Conservation (phyloP, 2,113 vertebrate genomes). For the Symphodus melops region DNA sequence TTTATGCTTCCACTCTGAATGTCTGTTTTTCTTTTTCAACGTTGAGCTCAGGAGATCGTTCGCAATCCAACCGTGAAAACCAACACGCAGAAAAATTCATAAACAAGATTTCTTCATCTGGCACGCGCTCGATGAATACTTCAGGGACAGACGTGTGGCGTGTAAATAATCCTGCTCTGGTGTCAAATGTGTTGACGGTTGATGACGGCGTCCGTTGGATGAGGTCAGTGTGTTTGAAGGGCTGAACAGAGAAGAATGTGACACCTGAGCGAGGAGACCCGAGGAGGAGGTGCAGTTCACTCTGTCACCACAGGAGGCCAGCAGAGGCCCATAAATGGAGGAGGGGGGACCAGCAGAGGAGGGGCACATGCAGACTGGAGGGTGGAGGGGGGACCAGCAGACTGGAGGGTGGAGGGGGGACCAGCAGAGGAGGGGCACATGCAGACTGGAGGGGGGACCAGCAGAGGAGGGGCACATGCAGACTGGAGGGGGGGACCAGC, state of each 20-base stretch:
- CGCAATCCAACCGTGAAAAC: conserved; percentile 13
- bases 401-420: too few species aligned
- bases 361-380: neutral
- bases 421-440: neutral
- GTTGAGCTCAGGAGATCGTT: conserved; percentile 10
- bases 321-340: conserved; percentile 15
- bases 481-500: neutral
- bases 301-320: conserved; percentile 52
- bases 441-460: conserved; percentile 21
- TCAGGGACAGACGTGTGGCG: neutral
- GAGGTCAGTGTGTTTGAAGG: conserved; percentile 27
- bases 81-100: conserved; percentile 19
- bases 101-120: conserved; percentile 24
- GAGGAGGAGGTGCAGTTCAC: conserved; percentile 49
- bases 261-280: conserved; percentile 46
- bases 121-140: conserved; percentile 10
- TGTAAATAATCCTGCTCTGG: conserved; percentile 43
- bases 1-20: neutral
- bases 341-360: neutral
- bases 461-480: conserved; percentile 25
- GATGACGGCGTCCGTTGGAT: conserved; percentile 21
- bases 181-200: conserved; percentile 1
- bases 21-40: neutral
- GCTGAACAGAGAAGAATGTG: conserved; percentile 38
- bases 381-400: too few species aligned